Evolutionary conservation across 2,113 vertebrate species (phyloP), one percentile per base, ranked within the genome.

Genomic region (Ornithorhynchus anatinus): DNA sequence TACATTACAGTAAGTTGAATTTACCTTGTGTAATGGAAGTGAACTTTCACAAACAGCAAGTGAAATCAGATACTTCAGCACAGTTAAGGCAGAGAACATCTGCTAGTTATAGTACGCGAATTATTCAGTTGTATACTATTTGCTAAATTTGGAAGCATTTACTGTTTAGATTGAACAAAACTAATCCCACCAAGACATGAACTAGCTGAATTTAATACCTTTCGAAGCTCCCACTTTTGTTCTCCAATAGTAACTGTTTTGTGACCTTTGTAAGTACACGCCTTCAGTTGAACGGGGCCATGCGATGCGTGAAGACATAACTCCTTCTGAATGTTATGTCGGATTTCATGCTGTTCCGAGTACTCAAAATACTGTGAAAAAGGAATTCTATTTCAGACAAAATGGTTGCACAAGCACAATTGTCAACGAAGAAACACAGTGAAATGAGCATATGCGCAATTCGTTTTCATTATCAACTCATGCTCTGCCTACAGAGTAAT

Each of bases 281-380:
- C 84, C 0, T 89, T 93, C 88, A 99, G 92, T 80, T 94, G 94
- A 71, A 95, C 92, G 0, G 77, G 63, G 47, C 91, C 94, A 54
- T 86, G 90, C 1, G 77, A 73, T 75, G 94, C 95, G 12, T 93
- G 95, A 72, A 99, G 89, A 82, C 98, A 99, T 38, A 99, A 90
- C 85, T 99, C 96, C 91, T 97, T 98, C 91, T 97, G 96, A 72
- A 99, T 95, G 84, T 96, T 99, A 91, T 99, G 98, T 63, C 97
- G 93, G 60, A 99, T 95, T 91, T 99, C 98, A 1, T 82, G 94
- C 42, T 80, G 94, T 42, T 91, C 94, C 61, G 97, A 97, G 72
- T 94, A 97, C 89, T 99, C 97, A 81, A 99, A 99, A 90, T 97
- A 99, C 97, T 99, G 43, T 72, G 78, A 32, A 75, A 80, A 75